Evolutionary conservation across 92 coral and sea anemone species (phyloP).

Genomic region (Actinostola sp.): DNA sequence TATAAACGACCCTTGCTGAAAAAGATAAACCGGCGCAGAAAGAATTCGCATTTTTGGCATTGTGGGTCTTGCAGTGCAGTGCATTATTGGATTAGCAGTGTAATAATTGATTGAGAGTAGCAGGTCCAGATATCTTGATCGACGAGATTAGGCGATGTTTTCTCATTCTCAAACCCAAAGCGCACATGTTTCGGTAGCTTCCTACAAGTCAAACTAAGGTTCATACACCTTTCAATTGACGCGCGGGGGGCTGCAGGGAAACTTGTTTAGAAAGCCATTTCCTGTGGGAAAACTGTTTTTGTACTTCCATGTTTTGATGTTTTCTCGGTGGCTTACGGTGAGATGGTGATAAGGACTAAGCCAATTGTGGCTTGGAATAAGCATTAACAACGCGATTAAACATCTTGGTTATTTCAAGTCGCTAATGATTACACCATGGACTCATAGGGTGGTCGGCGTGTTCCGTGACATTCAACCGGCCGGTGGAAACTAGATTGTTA

Average conservation of each 20-base stretch:
- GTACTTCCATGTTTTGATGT: constrained; percentile 9
- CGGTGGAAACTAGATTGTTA: too few relatives aligned
- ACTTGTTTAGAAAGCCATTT: constrained; percentile 27
- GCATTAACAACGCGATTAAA: neutral
- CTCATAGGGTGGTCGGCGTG: constrained; percentile 5
- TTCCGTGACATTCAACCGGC: constrained; percentile 6
- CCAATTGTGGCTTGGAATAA: constrained; percentile 9
- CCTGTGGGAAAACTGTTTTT: constrained; percentile 24
- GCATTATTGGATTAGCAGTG: constrained; percentile 12
- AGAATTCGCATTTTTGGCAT: constrained; percentile 6
- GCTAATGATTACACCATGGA: neutral
- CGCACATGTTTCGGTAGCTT: neutral
- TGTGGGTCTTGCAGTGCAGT: neutral
- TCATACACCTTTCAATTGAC: neutral
- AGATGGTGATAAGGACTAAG: constrained; percentile 11
- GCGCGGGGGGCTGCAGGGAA: neutral
- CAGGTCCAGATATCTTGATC: constrained; percentile 8
- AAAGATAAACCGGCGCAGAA: constrained; percentile 10
- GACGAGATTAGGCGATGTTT: too few relatives aligned
- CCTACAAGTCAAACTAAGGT: neutral
- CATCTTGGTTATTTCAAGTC: constrained; percentile 2
- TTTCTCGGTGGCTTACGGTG: constrained; percentile 4
- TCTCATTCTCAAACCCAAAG: neutral
- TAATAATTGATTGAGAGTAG: constrained; percentile 4
- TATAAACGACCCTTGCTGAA: constrained; percentile 85